These are phyloP conservation scores for Acanthacorydalis orientalis DNA, from an alignment of 2,888 invertebrate species.

Conservation along the genomic window DNA sequence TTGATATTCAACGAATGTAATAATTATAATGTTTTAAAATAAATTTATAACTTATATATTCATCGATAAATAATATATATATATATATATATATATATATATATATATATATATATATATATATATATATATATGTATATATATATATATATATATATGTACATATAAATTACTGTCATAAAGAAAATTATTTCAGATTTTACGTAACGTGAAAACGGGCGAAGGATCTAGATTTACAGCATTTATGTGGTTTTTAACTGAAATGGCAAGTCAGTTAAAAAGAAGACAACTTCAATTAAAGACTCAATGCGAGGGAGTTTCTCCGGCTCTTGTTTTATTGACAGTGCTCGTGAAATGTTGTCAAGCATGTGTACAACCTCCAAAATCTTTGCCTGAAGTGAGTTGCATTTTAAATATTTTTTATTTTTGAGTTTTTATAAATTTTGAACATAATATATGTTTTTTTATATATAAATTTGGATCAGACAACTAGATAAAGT, in stretches of 20 bases:
- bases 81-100: too few species aligned
- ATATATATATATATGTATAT: too few species aligned
- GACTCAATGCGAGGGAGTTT: slow-evolving; percentile 37
- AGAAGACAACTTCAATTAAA: slow-evolving; percentile 39
- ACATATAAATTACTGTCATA: too few species aligned
- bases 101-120: too few species aligned
- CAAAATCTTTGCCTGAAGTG: slow-evolving; percentile 67
- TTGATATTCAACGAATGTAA: too few species aligned
- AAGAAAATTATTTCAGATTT: slow-evolving; percentile 21
- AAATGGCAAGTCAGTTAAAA: slow-evolving; percentile 80
- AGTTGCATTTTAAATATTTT: background rate
- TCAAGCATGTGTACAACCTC: slow-evolving; percentile 70
- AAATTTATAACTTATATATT: too few species aligned
- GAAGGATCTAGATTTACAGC: slow-evolving; percentile 57
- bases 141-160: background rate
- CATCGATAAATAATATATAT: too few species aligned
- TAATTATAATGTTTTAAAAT: too few species aligned
- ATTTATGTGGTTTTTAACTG: slow-evolving; percentile 78
- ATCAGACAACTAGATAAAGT: too few species aligned
- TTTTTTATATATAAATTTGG: too few species aligned
- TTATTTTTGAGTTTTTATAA: too few species aligned
- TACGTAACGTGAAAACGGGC: slow-evolving; percentile 36
- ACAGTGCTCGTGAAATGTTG: slow-evolving; percentile 79
- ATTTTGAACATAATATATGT: too few species aligned
- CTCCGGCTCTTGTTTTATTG: slow-evolving; percentile 58